Evolutionary conservation across 2,797 vertebrate species (phyloP).

Genomic region (Psittacula derbiana): DNA sequence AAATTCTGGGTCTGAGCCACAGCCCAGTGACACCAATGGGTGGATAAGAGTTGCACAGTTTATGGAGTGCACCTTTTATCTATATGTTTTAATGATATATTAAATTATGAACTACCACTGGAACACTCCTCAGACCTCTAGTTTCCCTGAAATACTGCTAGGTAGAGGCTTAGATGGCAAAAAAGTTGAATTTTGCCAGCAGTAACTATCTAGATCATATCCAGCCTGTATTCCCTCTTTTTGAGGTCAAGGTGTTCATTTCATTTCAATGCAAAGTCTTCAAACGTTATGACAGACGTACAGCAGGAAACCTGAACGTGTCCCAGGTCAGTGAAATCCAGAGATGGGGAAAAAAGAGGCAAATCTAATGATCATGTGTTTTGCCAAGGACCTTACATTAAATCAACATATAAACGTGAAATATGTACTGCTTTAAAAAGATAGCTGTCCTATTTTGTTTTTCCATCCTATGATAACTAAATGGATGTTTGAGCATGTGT

Average conservation of each 20-base stretch:
- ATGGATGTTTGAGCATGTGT: slow-evolving; percentile 39
- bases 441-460: neutral
- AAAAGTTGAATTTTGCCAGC: neutral
- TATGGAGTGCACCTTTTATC: neutral
- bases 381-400: neutral
- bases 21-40: neutral
- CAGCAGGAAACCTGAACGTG: neutral
- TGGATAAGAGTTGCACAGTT: neutral
- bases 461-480: neutral
- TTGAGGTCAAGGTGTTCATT: neutral
- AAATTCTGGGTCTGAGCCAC: neutral
- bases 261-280: neutral
- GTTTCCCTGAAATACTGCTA: neutral
- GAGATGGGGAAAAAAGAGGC: neutral
- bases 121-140: neutral
- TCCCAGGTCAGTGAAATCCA: neutral
- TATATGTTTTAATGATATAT: neutral
- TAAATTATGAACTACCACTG: neutral
- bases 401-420: neutral
- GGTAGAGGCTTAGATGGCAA: neutral
- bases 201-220: rapidly evolving
- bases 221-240: neutral
- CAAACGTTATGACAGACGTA: rapidly evolving
- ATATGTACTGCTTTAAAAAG: neutral
- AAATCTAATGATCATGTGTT: neutral